Evolutionary conservation across 2,888 invertebrate species (phyloP).

Genomic region (Eupithecia insigniata): DNA sequence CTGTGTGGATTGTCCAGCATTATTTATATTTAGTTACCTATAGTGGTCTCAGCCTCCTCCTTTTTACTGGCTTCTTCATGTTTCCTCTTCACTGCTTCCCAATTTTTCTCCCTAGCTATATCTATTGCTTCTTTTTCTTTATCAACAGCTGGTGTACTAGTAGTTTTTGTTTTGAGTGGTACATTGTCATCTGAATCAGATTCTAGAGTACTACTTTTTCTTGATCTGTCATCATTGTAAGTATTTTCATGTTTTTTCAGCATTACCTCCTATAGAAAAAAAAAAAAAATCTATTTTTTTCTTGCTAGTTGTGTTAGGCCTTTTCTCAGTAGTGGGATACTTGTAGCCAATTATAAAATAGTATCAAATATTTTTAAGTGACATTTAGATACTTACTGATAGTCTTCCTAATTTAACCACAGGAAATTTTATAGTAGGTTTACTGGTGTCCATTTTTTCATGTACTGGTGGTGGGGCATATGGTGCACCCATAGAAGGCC

Average conservation of each 20-base stretch:
- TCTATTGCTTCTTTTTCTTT: constrained; percentile 82
- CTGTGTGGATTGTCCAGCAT: too few species aligned
- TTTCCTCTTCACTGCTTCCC: constrained; percentile 83
- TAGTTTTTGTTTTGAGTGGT: constrained; percentile 74
- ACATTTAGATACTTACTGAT: constrained; percentile 63
- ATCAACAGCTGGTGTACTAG: constrained; percentile 67
- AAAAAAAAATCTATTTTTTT: constrained; percentile 17
- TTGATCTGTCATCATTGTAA: constrained; percentile 62
- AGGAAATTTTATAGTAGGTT: constrained; percentile 71
- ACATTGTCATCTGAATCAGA: constrained; percentile 80
- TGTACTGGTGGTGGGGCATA: constrained; percentile 63
- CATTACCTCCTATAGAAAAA: constrained; percentile 68
- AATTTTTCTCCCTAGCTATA: constrained; percentile 82
- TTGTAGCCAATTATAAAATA: background rate
- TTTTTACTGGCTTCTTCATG: constrained; percentile 82
- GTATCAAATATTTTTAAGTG: background rate
- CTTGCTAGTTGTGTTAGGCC: background rate
- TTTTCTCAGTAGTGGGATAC: background rate
- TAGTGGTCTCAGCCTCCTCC: constrained; percentile 77
- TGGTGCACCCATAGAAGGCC: constrained; percentile 78
- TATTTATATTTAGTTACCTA: too few species aligned
- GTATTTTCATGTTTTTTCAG: constrained; percentile 76
- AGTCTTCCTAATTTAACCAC: constrained; percentile 80
- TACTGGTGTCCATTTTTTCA: constrained; percentile 70
- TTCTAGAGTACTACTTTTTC: constrained; percentile 76